A percentile compares a stretch with the other conserved stretches of the same genome.
Evolutionary conservation across 1,140 invertebrate genomes (phyloP).

Genomic region (Acromyrmex charruanus): DNA sequence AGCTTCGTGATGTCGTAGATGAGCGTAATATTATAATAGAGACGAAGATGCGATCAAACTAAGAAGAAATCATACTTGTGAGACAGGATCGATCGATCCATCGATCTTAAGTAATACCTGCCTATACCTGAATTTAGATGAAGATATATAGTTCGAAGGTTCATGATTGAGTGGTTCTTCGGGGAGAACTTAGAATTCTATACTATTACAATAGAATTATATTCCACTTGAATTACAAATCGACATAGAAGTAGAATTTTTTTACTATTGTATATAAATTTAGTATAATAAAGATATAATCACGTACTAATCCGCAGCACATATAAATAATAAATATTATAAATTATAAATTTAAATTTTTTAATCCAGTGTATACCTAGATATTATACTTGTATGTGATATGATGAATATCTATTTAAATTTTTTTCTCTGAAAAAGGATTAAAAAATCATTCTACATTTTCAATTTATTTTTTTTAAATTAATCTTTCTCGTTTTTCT

Average conservation of each 20-base stretch:
- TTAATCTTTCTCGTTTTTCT: not conserved
- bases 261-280: constrained; percentile 26
- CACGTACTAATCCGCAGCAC: not conserved
- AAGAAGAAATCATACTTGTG: constrained; percentile 19
- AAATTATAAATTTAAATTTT: not conserved
- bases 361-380: not conserved
- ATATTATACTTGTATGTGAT: not conserved
- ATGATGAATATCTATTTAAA: not conserved
- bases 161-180: constrained; percentile 36
- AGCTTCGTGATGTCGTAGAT: not conserved
- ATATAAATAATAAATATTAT: not conserved
- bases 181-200: constrained; percentile 36
- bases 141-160: constrained; percentile 17
- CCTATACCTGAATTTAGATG: constrained; percentile 53
- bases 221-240: constrained; percentile 19
- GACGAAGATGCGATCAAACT: constrained; percentile 13
- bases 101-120: constrained; percentile 58
- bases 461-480: not conserved
- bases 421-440: not conserved
- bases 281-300: constrained; percentile 32
- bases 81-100: constrained; percentile 11
- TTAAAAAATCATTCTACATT: too few relatives aligned
- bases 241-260: not conserved
- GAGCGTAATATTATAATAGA: constrained; percentile 40
- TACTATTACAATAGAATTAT: constrained; percentile 24